Evolutionary conservation across 2,888 invertebrate genomes (phyloP).

Genomic region (Drosophila setosimentum): DNA sequence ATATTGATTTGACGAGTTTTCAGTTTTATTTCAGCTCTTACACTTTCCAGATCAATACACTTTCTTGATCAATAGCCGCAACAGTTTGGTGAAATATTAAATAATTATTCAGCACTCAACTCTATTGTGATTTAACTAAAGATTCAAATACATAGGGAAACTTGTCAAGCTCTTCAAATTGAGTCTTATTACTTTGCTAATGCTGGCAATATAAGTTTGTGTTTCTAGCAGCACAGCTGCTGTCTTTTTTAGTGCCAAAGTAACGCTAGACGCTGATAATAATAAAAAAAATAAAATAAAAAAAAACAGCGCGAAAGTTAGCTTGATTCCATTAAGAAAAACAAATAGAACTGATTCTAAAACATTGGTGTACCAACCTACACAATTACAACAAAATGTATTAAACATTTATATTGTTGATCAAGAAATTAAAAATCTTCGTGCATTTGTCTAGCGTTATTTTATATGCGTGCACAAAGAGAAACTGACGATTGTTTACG

Average conservation of each 20-base stretch:
- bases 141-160: neutral
- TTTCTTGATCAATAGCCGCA: neutral
- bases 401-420: neutral
- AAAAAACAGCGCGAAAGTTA: neutral
- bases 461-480: neutral
- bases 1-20: neutral
- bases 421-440: neutral
- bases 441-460: neutral
- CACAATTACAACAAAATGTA: neutral
- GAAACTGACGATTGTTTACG: slow-evolving; percentile 42
- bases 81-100: neutral
- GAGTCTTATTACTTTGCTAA: neutral
- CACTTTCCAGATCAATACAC: no score
- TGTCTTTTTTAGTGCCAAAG: slow-evolving; percentile 29
- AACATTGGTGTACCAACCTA: neutral
- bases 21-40: no score
- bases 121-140: neutral
- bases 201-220: neutral
- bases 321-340: neutral
- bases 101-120: neutral
- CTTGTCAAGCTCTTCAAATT: neutral
- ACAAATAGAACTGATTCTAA: no score
- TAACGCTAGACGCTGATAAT: neutral
- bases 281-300: neutral
- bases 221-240: neutral